Percentiles rank a stretch among this genome's conserved stretches.
These are phyloP conservation scores for Chroicocephalus ridibundus DNA, from an alignment of 2,113 vertebrate species.

Conservation along the genomic window DNA sequence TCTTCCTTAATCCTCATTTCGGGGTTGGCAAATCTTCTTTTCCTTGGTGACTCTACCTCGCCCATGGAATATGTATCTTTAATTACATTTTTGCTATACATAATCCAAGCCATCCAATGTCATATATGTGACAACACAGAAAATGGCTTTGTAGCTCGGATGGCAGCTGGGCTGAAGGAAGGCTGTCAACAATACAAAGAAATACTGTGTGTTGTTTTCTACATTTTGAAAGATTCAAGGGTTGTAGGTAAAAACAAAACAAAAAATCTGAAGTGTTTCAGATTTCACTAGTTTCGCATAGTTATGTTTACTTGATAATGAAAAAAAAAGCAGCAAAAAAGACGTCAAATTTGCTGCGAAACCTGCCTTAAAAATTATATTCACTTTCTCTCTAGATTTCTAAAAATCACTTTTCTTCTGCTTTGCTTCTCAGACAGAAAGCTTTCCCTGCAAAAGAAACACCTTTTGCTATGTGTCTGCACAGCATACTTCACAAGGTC, in stretches of 20 bases:
- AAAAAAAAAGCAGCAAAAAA: not conserved
- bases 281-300: not conserved
- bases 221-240: not conserved
- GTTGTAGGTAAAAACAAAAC: not conserved
- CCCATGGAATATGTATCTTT: not conserved
- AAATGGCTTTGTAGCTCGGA: not conserved
- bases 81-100: slow-evolving; percentile 43
- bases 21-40: slow-evolving; percentile 42
- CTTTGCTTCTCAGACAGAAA: not conserved
- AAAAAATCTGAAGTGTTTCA: not conserved
- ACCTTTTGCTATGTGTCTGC: not conserved
- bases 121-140: not conserved
- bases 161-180: not conserved
- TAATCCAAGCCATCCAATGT: slow-evolving; percentile 6
- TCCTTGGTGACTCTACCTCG: slow-evolving; percentile 24
- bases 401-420: not conserved
- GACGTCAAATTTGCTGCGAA: not conserved
- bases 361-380: not conserved
- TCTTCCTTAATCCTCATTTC: slow-evolving; percentile 43
- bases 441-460: not conserved
- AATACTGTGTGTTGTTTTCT: not conserved
- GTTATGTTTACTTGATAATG: not conserved
- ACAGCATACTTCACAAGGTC: not conserved
- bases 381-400: not conserved
- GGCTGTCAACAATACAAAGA: not conserved